Conservation (phyloP, 2,113 vertebrate genomes). For the Petaurus breviceps region DNA sequence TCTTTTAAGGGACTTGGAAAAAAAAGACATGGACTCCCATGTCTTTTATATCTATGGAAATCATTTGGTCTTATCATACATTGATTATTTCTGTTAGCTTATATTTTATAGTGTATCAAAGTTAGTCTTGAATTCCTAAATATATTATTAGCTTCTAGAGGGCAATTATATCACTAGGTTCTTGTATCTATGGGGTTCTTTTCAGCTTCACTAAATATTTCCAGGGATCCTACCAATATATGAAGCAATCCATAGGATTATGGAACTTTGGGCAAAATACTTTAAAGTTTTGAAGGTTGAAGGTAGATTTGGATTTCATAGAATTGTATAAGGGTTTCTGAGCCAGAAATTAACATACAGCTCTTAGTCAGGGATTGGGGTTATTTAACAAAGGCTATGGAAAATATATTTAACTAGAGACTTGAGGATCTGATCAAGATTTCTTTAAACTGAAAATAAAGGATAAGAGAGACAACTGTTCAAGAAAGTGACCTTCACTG, state of each 20-base stretch:
- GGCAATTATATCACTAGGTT: too few species aligned
- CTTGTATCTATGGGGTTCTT: background rate
- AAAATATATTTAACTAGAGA: background rate
- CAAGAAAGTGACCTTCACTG: background rate
- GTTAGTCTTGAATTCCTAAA: background rate
- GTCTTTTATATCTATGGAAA: background rate
- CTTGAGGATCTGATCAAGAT: background rate
- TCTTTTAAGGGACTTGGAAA: background rate
- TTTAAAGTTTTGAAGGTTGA: background rate
- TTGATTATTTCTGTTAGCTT: background rate
- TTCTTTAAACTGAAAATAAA: background rate
- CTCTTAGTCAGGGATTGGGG: too few species aligned
- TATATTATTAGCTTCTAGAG: background rate
- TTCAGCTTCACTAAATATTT: background rate
- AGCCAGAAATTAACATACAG: too few species aligned
- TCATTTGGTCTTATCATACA: background rate
- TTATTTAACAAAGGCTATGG: too few species aligned
- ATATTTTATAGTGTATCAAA: background rate
- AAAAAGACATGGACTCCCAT: too few species aligned
- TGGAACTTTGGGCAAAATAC: background rate
- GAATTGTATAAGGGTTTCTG: background rate
- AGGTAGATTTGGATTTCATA: background rate
- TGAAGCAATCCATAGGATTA: background rate
- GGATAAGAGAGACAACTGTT: background rate
- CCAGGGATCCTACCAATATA: background rate